Evolutionary conservation across 2,113 vertebrate species (phyloP).

Genomic region (Ia io): DNA sequence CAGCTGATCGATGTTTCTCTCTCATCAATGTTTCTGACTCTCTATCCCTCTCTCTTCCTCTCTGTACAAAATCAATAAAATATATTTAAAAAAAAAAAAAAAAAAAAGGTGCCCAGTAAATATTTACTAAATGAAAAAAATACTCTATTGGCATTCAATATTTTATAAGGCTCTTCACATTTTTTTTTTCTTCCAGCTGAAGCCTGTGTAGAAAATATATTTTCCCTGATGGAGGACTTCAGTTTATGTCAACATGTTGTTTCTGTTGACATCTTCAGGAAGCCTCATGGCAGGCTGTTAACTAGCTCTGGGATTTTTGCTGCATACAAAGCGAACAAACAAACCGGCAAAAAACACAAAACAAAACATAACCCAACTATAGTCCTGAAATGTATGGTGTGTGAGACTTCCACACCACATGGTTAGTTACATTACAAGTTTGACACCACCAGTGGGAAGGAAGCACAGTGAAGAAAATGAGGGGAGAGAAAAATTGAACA

Average conservation of each 20-base stretch:
- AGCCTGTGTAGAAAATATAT: constrained; percentile 48
- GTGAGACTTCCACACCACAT: neutral
- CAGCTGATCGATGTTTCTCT: too few relatives aligned
- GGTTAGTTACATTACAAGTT: neutral
- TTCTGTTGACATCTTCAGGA: constrained; percentile 61
- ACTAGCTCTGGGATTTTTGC: constrained; percentile 42
- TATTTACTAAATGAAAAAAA: constrained; percentile 40
- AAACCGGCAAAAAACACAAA: neutral
- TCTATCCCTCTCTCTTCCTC: too few relatives aligned
- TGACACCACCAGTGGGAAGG: neutral
- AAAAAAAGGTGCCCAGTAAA: neutral
- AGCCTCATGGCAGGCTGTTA: constrained; percentile 45
- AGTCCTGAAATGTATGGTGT: neutral
- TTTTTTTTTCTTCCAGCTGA: constrained; percentile 24
- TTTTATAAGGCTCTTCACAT: constrained; percentile 28
- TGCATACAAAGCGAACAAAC: neutral
- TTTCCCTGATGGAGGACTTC: constrained; percentile 41
- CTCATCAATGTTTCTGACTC: too few relatives aligned
- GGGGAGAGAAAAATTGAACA: neutral
- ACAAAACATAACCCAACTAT: neutral
- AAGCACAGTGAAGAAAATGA: neutral
- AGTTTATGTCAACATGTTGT: constrained; percentile 38
- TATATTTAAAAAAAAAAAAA: too few relatives aligned
- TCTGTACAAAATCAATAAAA: too few relatives aligned
- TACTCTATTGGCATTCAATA: constrained; percentile 10